phyloP scores from a whole-genome alignment of 1,140 invertebrate genomes.

The Teleogryllus occipitalis region DNA sequence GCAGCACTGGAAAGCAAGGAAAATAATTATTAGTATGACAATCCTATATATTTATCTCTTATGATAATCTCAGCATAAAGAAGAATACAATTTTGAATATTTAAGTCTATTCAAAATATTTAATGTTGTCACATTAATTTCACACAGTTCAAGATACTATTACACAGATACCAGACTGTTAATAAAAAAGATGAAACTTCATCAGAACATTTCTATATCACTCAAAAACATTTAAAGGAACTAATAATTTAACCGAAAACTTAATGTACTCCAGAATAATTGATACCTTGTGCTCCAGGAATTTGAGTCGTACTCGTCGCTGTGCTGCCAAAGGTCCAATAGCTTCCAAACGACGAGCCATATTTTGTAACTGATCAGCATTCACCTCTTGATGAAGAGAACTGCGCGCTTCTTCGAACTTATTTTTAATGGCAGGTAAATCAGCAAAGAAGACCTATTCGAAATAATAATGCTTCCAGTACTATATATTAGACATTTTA shows the following conservation, averaged over 20 bases:
- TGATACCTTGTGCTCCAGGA: constrained; percentile 73
- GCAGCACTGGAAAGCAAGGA: constrained; percentile 54
- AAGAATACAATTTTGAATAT: not conserved
- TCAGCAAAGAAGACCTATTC: constrained; percentile 71
- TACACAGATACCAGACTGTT: too few species aligned
- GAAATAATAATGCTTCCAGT: constrained; percentile 9
- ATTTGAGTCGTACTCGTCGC: constrained; percentile 72
- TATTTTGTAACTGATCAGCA: constrained; percentile 67
- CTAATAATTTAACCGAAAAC: too few species aligned
- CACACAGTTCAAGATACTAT: too few species aligned
- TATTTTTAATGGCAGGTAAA: constrained; percentile 61
- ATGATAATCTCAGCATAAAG: not conserved
- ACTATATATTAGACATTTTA: not conserved
- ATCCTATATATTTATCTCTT: not conserved
- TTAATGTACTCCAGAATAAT: too few species aligned
- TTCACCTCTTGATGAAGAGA: constrained; percentile 55
- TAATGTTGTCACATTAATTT: too few species aligned
- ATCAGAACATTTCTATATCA: too few species aligned
- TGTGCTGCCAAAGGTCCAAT: constrained; percentile 62
- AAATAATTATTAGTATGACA: not conserved
- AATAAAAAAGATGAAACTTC: too few species aligned
- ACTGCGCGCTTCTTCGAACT: constrained; percentile 62
- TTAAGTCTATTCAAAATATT: too few species aligned
- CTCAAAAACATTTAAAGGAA: too few species aligned
- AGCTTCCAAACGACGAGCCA: constrained; percentile 63